Evolutionary conservation across 2,113 vertebrate genomes (phyloP).

Genomic region (Ammodytes dubius): DNA sequence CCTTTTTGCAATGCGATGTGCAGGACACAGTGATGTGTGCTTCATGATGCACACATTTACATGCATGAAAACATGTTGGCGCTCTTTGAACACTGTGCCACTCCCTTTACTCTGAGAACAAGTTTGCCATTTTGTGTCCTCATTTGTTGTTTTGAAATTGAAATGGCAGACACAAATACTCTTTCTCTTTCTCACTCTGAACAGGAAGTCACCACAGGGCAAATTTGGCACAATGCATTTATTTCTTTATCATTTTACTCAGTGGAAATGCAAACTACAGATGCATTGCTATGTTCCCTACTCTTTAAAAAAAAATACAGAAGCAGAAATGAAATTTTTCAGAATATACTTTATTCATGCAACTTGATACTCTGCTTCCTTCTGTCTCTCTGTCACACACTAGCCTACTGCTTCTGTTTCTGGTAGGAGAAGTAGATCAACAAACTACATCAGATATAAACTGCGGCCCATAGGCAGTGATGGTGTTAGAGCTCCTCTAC

Average conservation of each 20-base stretch:
- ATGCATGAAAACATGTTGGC: neutral
- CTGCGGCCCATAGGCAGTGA: neutral
- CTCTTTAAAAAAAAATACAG: no score
- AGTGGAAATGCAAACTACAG: neutral
- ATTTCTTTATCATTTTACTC: neutral
- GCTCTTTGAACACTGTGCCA: neutral
- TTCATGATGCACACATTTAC: neutral
- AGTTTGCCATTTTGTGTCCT: neutral
- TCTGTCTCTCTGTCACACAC: neutral
- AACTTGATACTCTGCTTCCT: neutral
- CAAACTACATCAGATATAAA: neutral
- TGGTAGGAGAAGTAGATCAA: neutral
- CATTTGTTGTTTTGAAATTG: conserved; percentile 7
- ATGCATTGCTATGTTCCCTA: neutral
- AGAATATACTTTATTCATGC: no score
- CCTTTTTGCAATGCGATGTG: no score
- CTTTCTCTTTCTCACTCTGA: neutral
- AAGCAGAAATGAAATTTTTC: neutral
- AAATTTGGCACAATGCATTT: neutral
- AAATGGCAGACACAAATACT: neutral
- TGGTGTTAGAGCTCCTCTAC: conserved; percentile 34
- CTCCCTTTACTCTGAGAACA: neutral
- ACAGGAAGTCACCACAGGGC: neutral
- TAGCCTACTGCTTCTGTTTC: neutral
- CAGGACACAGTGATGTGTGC: neutral